These are phyloP conservation scores for Mesorhabditis spiculigera DNA, from an alignment of 2,888 invertebrate species.

Conservation along the genomic window DNA sequence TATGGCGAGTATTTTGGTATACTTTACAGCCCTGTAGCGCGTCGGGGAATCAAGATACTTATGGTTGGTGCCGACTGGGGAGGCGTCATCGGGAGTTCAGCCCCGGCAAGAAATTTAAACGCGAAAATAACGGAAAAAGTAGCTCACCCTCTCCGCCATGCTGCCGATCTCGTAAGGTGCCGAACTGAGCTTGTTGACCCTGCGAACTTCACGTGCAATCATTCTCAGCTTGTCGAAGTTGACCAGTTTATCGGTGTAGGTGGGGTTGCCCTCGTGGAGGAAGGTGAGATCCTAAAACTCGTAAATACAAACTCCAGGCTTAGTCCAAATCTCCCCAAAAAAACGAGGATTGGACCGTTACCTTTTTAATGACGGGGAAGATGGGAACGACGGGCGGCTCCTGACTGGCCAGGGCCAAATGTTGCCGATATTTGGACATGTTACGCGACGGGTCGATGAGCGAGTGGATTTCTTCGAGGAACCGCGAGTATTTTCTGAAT, in stretches of 20 bases:
- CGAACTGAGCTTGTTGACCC: conserved; percentile 79
- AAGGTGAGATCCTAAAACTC: conserved; percentile 79
- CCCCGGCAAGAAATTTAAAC: too few species aligned
- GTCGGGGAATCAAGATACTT: too few species aligned
- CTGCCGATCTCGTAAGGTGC: conserved; percentile 68
- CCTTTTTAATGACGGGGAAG: conserved; percentile 65
- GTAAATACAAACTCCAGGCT: background rate
- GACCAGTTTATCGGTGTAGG: conserved; percentile 62
- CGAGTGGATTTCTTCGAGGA: conserved; percentile 88
- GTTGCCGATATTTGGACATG: conserved; percentile 95
- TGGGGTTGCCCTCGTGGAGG: conserved; percentile 85
- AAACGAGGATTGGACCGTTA: background rate
- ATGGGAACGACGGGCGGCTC: conserved; percentile 63
- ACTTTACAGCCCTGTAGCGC: too few species aligned
- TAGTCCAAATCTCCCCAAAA: background rate
- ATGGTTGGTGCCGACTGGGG: too few species aligned
- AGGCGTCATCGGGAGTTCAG: too few species aligned
- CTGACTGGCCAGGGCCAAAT: conserved; percentile 66
- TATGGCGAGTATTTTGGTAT: too few species aligned
- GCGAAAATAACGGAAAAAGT: background rate
- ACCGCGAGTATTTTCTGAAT: conserved; percentile 76
- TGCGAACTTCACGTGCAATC: conserved; percentile 86
- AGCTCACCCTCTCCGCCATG: conserved; percentile 40
- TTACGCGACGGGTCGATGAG: conserved; percentile 97
- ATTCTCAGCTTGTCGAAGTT: conserved; percentile 97